These are phyloP conservation scores for Orthosia gracilis DNA, from an alignment of 2,888 invertebrate species.

Conservation along the genomic window DNA sequence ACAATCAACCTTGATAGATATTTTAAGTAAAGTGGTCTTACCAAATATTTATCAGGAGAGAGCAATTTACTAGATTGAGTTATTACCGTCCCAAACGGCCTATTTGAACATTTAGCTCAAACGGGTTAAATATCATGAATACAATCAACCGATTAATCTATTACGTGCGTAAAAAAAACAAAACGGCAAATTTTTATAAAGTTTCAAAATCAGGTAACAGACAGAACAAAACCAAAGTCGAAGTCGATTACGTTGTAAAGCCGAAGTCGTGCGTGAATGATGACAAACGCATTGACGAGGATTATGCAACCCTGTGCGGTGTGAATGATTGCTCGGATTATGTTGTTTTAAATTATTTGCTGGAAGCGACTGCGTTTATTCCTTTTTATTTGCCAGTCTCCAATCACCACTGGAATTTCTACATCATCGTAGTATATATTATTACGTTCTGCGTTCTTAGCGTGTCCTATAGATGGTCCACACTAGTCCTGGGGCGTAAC, in stretches of 20 bases:
- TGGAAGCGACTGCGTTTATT: conserved; percentile 61
- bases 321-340: conserved; percentile 70
- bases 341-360: conserved; percentile 54
- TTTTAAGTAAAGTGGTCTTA: conserved; percentile 37
- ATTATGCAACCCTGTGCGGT: conserved; percentile 77
- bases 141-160: conserved; percentile 24
- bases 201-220: conserved; percentile 33
- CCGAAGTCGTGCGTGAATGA: conserved; percentile 79
- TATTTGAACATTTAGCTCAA: conserved; percentile 30
- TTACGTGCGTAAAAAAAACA: conserved; percentile 9
- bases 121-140: conserved; percentile 46
- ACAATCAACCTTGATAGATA: conserved; percentile 28
- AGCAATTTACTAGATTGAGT: conserved; percentile 50
- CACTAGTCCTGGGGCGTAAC: too few relatives aligned
- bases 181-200: conserved; percentile 10
- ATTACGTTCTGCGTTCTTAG: not conserved
- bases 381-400: not conserved
- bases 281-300: conserved; percentile 77
- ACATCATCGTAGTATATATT: not conserved
- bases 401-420: not conserved
- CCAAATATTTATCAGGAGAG: conserved; percentile 44
- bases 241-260: conserved; percentile 74
- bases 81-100: conserved; percentile 24
- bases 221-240: conserved; percentile 64
- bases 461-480: too few relatives aligned